phyloP scores from a whole-genome alignment of 2,113 vertebrate genomes.

The Rhynchomys soricoides region DNA sequence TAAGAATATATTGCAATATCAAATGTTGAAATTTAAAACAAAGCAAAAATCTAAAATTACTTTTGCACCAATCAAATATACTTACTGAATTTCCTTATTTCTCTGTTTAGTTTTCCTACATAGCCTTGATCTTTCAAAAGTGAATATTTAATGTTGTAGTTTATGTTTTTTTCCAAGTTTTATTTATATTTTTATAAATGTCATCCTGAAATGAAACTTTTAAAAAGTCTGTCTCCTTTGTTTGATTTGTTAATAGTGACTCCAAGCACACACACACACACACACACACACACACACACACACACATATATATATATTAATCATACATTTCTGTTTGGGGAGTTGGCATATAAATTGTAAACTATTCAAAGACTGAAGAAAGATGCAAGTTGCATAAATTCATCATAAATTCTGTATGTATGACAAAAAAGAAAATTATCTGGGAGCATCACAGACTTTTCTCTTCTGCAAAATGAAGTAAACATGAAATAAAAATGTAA shows the following conservation, averaged over 20 bases:
- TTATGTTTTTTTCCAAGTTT: background rate
- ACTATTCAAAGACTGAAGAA: constrained; percentile 1
- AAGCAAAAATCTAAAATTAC: background rate
- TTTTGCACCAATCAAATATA: background rate
- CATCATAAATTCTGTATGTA: background rate
- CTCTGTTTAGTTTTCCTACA: background rate
- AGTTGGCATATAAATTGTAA: background rate
- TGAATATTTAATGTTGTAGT: background rate
- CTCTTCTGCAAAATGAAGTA: background rate
- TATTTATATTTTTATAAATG: background rate
- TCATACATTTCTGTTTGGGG: background rate
- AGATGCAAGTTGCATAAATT: constrained; percentile 6
- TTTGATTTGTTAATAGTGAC: constrained; percentile 3
- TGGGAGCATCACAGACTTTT: background rate
- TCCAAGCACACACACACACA: too few species aligned
- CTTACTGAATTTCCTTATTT: constrained; percentile 15
- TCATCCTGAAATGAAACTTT: constrained; percentile 46
- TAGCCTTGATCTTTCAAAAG: background rate
- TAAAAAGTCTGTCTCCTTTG: constrained; percentile 41
- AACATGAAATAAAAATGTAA: background rate
- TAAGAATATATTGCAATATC: background rate
- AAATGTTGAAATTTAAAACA: background rate
- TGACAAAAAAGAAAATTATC: constrained; percentile 14
- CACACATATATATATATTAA: constrained; percentile 47
- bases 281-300: too few species aligned